Evolutionary conservation across 2,113 vertebrate species (phyloP), one percentile per base, ranked within the genome.

Genomic region (Microcebus tavaratra): DNA sequence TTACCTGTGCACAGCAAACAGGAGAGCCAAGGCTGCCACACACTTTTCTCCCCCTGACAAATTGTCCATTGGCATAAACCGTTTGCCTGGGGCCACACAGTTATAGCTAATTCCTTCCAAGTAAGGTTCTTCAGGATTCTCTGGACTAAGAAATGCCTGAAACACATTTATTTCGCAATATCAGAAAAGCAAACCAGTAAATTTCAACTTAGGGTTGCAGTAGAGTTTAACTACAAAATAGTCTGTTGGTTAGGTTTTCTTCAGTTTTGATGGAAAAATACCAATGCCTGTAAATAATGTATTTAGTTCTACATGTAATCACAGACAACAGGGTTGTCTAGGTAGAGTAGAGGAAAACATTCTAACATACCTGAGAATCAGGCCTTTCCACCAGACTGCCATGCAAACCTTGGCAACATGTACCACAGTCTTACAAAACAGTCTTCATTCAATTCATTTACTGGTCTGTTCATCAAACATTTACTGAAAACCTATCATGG

Each of bases 51-150:
- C 99, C 68, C 99, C 99, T 0, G 99, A 99, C 94, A 99, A 96
- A 83, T 99, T 99, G 97, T 99, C 99, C 99, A 99, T 99, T 1
- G 99, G 99, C 99, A 99, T 99, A 92, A 99, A 99, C 76, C 99
- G 99, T 89, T 99, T 99, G 63, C 99, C 99, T 0, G 99, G 99
- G 18, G 99, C 99, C 96, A 99, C 99, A 0, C 99, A 99, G 97
- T 99, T 99, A 92, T 99, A 99, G 98, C 98, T 99, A 88, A 99
- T 99, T 70, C 99, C 99, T 11, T 99, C 99, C 86, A 99, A 97
- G 73, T 99, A 99, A 3, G 99, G 99, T 89, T 99, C 99, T 45
- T 99, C 99, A 9, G 99, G 98, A 95, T 99, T 99, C 92, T 99
- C 99, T 6, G 99, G 99, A 97, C 98, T 99, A 55, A 99, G 99